Percentiles rank a stretch among this genome's conserved stretches.
These are phyloP conservation scores for Lepidurus packardi DNA, from an alignment of 1,140 invertebrate species.

Conservation along the genomic window DNA sequence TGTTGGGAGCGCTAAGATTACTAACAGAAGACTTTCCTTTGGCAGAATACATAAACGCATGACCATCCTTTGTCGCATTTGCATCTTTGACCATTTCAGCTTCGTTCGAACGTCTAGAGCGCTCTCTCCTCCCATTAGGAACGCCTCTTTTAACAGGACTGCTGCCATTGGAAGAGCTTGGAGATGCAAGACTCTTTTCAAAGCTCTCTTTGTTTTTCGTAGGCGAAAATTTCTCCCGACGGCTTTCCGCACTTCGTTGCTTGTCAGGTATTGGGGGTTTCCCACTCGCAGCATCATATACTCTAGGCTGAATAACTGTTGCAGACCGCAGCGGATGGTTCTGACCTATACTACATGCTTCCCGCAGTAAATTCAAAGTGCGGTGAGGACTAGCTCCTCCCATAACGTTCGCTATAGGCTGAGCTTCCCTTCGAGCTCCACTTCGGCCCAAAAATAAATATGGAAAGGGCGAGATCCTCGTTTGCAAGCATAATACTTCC, in stretches of 20 bases:
- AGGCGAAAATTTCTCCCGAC: background rate
- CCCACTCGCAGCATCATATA: background rate
- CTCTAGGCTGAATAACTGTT: background rate
- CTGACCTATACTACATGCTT: conserved; percentile 27
- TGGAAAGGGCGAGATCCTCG: conserved; percentile 57
- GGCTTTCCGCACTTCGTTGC: background rate
- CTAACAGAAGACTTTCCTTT: background rate
- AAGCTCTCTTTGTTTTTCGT: background rate
- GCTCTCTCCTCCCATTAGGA: background rate
- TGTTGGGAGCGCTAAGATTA: background rate
- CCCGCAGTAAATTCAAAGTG: conserved; percentile 27
- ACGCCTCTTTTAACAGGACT: background rate
- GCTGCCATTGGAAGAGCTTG: background rate
- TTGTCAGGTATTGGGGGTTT: background rate
- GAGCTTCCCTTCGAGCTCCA: conserved; percentile 42
- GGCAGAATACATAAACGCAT: background rate
- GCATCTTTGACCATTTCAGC: conserved; percentile 7
- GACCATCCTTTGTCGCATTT: background rate
- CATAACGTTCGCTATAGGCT: background rate
- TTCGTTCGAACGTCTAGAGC: background rate
- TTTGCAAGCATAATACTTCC: conserved; percentile 58
- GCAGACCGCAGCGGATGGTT: background rate
- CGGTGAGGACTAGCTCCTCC: background rate
- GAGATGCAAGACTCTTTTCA: background rate
- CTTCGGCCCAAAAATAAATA: conserved; percentile 56